Evolutionary conservation across 2,113 vertebrate genomes (phyloP), one percentile per base, ranked within the genome.

Genomic region (Geococcyx californianus): DNA sequence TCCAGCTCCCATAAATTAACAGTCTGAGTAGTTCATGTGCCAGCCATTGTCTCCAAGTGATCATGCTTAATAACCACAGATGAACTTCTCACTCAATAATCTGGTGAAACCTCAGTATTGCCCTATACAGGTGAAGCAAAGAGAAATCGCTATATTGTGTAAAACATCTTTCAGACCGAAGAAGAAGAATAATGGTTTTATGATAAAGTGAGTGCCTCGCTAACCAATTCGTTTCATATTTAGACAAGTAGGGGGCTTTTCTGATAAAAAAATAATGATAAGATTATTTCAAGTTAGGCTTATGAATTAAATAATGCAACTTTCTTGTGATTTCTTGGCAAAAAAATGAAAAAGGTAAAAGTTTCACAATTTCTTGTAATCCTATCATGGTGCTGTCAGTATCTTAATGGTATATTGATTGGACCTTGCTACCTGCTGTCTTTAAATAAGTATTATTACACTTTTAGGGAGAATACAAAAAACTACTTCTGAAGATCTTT

Each of bases 381-480:
- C 73, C 52, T 92, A 54, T 81, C 64, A 95, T 63, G 11, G 40
- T 80, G 55, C 58, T 93, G 55, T 94, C 42, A 21, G 74, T 64
- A 60, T 93, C 90, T 96, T 97, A 97, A 97, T 94, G 58, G 94
- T 54, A n/a, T 97, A 97, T 96, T 96, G 96, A 93, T 77, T 96
- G 87, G 81, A 89, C 92, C 81, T 76, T 86, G 75, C 40, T 86
- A 82, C 69, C 26, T 40, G 20, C 84, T 96, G 42, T 87, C 97
- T 97, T 92, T 89, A 94, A 95, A 94, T 67, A 94, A 96, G 77
- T 74, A 74, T 94, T 97, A 87, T 95, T 94, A 84, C 58, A 94
- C 67, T 92, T 51, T 87, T 83, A 89, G 86, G 80, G 66, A 33
- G 97, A 97, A 96, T 55, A 93, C 79, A 83, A 97, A 96, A 97